Evolutionary conservation across 2,113 vertebrate species (phyloP).

Genomic region (Pleuronectes platessa): DNA sequence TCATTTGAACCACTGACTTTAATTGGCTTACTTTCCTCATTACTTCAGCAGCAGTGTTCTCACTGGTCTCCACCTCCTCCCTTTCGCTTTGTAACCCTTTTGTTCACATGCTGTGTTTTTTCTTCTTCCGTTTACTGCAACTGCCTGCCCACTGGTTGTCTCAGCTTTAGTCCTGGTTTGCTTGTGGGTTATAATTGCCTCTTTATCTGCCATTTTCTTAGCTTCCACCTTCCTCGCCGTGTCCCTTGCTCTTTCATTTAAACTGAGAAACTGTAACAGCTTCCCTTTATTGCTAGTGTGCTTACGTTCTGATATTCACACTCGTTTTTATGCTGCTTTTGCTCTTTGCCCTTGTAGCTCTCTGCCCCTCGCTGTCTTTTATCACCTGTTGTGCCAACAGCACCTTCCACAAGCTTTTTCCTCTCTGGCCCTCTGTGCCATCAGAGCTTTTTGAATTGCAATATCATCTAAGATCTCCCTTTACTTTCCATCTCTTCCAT

Average conservation of each 20-base stretch:
- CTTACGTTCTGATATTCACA: constrained; percentile 24
- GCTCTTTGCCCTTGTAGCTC: constrained; percentile 28
- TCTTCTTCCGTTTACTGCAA: constrained; percentile 20
- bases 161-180: constrained; percentile 36
- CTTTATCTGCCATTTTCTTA: constrained; percentile 45
- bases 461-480: not conserved
- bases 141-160: constrained; percentile 35
- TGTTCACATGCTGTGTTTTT: constrained; percentile 31
- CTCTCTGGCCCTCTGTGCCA: constrained; percentile 2
- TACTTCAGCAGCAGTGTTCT: constrained; percentile 34
- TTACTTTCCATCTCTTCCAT: constrained; percentile 8
- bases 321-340: constrained; percentile 25
- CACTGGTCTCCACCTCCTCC: constrained; percentile 30
- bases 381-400: constrained; percentile 26
- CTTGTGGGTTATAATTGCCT: constrained; percentile 62
- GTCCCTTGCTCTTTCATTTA: constrained; percentile 38
- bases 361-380: constrained; percentile 25
- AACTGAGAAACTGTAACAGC: constrained; percentile 37
- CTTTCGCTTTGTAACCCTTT: constrained; percentile 26
- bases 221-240: constrained; percentile 31
- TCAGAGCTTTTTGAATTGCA: constrained; percentile 18
- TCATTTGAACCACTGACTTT: constrained; percentile 56
- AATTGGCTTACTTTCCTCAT: constrained; percentile 56
- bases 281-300: constrained; percentile 47
- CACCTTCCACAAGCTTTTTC: constrained; percentile 12